Evolutionary conservation across 2,888 invertebrate genomes (phyloP), one percentile per base, ranked within the genome.

Genomic region (Clepsis dumicolana): DNA sequence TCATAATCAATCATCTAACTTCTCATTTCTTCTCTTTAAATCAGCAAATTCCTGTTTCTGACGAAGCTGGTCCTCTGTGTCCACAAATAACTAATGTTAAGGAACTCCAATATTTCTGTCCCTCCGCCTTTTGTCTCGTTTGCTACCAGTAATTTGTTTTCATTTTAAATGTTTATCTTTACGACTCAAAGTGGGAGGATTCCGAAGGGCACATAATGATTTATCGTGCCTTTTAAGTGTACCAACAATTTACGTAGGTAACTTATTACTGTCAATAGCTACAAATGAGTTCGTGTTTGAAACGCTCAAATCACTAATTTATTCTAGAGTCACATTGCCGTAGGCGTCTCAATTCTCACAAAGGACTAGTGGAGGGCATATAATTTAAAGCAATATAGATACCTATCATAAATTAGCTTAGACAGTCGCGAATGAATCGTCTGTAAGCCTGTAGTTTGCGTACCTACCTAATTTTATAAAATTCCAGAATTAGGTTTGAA

Each of bases 91-190:
- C 27, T 16, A 8, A 12, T 5, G 35, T 14, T 50, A 14, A 16
- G 25, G n/a, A 52, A n/a, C 21, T n/a, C 41, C 52, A 41, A 35
- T 50, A 56, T 29, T 38, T 62, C 38, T 25, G 24, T 16, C 14
- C 16, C 16, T 32, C 18, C 57, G 52, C 52, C 57, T 68, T 66
- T 68, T 64, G 29, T 57, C 38, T 25, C 50, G 41, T 52, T 16
- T 38, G 21, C 25, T 32, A 32, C 18, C 10, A 57, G 63, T 53
- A 29, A 53, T 57, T 64, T 64, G 68, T 59, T 67, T 67, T 63
- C 56, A 62, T 62, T 67, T 62, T 50, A 63, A 67, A 41, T 50
- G 38, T 62, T 68, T 68, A 68, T 68, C 68, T 64, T 68, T 64
- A 68, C 41, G 59, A 53, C 59, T 21, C 16, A 57, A 50, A 57